phyloP scores from a whole-genome alignment of 2,888 invertebrate species.

The Drosophila suboccidentalis region DNA sequence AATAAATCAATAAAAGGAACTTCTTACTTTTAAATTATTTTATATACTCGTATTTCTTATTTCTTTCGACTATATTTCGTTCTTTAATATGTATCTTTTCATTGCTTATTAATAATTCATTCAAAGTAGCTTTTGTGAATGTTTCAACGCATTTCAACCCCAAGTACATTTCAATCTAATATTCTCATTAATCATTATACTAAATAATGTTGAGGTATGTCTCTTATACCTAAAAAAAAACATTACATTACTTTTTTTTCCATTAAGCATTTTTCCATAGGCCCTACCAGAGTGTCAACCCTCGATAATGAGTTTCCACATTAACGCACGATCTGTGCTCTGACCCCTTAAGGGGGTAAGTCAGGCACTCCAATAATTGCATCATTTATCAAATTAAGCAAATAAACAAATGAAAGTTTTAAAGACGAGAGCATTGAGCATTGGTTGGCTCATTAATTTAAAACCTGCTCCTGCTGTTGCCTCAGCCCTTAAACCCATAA shows the following conservation, averaged over 20 bases:
- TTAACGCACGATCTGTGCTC: constrained; percentile 31
- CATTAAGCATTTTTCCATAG: too few relatives aligned
- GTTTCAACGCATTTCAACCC: background rate
- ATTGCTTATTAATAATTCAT: background rate
- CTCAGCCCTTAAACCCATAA: constrained; percentile 9
- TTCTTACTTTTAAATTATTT: too few relatives aligned
- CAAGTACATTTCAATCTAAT: background rate
- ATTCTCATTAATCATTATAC: constrained; percentile 34
- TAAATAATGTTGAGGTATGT: background rate
- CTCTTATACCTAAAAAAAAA: background rate
- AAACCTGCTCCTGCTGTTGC: constrained; percentile 21
- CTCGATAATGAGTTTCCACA: constrained; percentile 26
- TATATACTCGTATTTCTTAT: too few relatives aligned
- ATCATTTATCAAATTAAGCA: constrained; percentile 63
- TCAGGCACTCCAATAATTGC: constrained; percentile 50
- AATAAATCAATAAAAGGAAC: too few relatives aligned
- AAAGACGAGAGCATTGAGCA: constrained; percentile 21
- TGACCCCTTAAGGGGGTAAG: constrained; percentile 20
- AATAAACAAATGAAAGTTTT: constrained; percentile 62
- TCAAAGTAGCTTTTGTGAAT: background rate
- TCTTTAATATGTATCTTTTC: too few relatives aligned
- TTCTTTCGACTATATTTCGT: too few relatives aligned
- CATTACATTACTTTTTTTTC: background rate
- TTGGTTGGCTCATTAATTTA: constrained; percentile 54
- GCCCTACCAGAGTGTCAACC: constrained; percentile 22